Evolutionary conservation across 2,797 vertebrate species (phyloP).

Genomic region (Pristis pectinata): DNA sequence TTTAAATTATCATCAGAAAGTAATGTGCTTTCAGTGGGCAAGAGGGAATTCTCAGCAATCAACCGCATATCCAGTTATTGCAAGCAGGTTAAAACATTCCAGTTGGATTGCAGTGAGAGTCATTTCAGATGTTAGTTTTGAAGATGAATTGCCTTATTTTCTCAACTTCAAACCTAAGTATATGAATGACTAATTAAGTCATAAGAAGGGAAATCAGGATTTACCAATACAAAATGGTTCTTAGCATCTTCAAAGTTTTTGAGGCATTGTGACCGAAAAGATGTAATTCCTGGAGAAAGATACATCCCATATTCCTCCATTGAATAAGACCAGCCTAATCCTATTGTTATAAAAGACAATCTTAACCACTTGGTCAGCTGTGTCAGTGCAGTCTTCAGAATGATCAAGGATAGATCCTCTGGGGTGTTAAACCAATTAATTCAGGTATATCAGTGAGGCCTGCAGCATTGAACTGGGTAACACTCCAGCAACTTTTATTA

Average conservation of each 20-base stretch:
- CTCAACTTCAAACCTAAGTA: neutral
- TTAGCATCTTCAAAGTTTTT: neutral
- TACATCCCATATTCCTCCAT: neutral
- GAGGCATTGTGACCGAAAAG: neutral
- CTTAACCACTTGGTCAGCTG: neutral
- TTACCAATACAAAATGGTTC: neutral
- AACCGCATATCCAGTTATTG: neutral
- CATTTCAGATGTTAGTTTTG: neutral
- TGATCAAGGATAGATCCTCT: neutral
- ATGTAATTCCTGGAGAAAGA: neutral
- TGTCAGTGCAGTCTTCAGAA: neutral
- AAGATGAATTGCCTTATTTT: neutral
- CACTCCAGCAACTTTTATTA: neutral
- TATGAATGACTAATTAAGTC: neutral
- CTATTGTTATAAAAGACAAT: neutral
- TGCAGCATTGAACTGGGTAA: neutral
- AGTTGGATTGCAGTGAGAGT: neutral
- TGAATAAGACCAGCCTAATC: neutral
- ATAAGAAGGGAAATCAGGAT: neutral
- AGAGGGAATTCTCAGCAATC: neutral
- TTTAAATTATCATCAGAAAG: neutral
- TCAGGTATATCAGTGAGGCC: neutral
- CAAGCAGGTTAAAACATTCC: no score
- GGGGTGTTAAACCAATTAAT: neutral
- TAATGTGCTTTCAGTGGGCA: neutral